Base-by-base conservation (phyloP, 2,113 vertebrate genomes). In the Anas platyrhynchos region DNA sequence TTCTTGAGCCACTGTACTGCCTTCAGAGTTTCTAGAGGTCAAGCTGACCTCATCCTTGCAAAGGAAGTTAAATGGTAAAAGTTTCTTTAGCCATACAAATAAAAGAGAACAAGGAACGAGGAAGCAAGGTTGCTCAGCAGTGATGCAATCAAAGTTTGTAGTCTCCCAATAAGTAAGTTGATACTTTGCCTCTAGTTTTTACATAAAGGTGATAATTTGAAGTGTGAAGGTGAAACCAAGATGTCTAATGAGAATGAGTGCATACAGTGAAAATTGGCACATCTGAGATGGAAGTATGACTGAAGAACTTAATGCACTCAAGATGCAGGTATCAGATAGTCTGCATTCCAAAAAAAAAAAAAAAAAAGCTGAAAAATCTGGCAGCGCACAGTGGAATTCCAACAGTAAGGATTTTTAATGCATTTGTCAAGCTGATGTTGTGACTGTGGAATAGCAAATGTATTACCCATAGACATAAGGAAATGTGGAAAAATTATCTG, bases 71-170 rank as follows among this genome's bases (percentile, higher is more conserved):
- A 93, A 73, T 78, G 88, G 58, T 92, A 82, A 73, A 92, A 89
- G 31, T 91, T 95, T 72, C 83, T 86, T 71, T 75, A 84, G n/a
- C 69, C 44, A 65, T 61, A 78, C 71, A 86, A 95, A 94, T 93
- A 93, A 82, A 85, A 93, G 31, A 63, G 86, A 95, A 93, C 38
- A 75, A 91, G 84, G 95, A 96, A 96, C 1, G 32, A 95, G 96
- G 96, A 96, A 96, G 58, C 5, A 4, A 82, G 22, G 43, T 48
- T 91, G 58, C 27, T 91, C 54, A 75, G 74, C 48, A 62, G 58
- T 91, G 86, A 93, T 32, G 58, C 74, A 94, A 85, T 85, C 48
- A 82, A 90, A 89, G 38, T 21, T 71, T 79, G 54, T 89, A 79
- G 74, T 66, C 23, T 94, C 21, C 38, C 18, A 58, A 48, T 72